phyloP scores from a whole-genome alignment of 2,888 invertebrate species.

The Odiellus spinosus region DNA sequence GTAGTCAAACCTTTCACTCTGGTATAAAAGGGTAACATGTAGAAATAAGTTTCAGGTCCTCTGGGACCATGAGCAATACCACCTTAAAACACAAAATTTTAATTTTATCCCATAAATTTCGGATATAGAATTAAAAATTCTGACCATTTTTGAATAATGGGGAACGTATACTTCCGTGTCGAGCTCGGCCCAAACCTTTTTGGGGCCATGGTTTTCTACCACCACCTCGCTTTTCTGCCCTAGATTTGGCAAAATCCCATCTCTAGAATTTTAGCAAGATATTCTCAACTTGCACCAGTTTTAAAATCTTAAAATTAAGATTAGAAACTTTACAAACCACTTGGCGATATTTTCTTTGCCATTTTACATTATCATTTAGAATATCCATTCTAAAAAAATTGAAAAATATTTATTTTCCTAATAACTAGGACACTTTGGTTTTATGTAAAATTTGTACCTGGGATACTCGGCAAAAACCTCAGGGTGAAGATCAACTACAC shows the following conservation, averaged over 20 bases:
- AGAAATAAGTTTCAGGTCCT: slow-evolving; percentile 77
- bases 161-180: slow-evolving; percentile 82
- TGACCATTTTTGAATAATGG: slow-evolving; percentile 60
- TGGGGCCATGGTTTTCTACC: slow-evolving; percentile 94
- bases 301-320: no score
- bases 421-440: no score
- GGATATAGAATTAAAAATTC: not conserved
- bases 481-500: slow-evolving; percentile 75
- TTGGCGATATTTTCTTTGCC: slow-evolving; percentile 66
- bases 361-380: slow-evolving; percentile 30
- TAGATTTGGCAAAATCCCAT: slow-evolving; percentile 56
- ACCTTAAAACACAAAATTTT: slow-evolving; percentile 33
- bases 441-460: slow-evolving; percentile 28
- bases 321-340: slow-evolving; percentile 44
- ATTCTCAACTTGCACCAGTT: no score
- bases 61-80: slow-evolving; percentile 79
- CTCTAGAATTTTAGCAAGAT: slow-evolving; percentile 39
- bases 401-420: no score
- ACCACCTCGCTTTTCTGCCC: slow-evolving; percentile 75
- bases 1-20: slow-evolving; percentile 65
- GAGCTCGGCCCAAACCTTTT: slow-evolving; percentile 74
- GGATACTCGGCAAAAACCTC: slow-evolving; percentile 28
- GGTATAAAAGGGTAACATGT: slow-evolving; percentile 67
- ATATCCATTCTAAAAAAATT: slow-evolving; percentile 2
- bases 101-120: not conserved